These are phyloP conservation scores for Oenanthe melanoleuca DNA, from an alignment of 2,113 vertebrate genomes.

Conservation along the genomic window DNA sequence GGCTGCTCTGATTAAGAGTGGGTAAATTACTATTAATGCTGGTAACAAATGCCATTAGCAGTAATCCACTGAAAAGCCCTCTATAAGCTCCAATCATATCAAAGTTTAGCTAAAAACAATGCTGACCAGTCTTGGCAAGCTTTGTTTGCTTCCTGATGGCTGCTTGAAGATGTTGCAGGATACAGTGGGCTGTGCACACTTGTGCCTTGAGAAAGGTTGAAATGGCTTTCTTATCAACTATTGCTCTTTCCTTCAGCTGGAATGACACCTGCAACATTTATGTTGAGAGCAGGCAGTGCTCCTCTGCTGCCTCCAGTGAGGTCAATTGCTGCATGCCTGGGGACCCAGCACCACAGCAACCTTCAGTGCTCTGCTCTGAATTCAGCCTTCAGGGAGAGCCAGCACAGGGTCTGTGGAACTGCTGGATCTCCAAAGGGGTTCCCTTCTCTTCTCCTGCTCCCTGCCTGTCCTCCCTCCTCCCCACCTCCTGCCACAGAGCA, in stretches of 20 bases:
- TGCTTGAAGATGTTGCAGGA: not conserved
- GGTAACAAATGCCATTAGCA: constrained; percentile 61
- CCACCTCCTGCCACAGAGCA: not conserved
- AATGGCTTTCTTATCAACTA: not conserved
- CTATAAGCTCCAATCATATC: not conserved
- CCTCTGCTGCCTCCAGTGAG: not conserved
- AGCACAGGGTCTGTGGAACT: not conserved
- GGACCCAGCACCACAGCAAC: not conserved
- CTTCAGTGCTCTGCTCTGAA: not conserved
- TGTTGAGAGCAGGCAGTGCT: not conserved
- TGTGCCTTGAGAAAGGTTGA: not conserved
- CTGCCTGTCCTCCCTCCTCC: not conserved
- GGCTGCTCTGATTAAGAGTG: constrained; percentile 60
- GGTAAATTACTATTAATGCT: constrained; percentile 64
- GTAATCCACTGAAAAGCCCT: constrained; percentile 53
- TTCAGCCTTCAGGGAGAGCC: not conserved
- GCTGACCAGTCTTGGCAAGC: constrained; percentile 1
- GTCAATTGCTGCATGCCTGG: not conserved
- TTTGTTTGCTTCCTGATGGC: not conserved
- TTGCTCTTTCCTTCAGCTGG: not conserved
- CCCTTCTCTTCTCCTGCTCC: not conserved
- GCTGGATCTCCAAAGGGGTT: not conserved
- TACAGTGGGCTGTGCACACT: not conserved
- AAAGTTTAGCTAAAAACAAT: constrained; percentile 43
- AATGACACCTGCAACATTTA: not conserved